Conservation (phyloP, 2,888 invertebrate genomes). For the Nebria brevicollis region DNA sequence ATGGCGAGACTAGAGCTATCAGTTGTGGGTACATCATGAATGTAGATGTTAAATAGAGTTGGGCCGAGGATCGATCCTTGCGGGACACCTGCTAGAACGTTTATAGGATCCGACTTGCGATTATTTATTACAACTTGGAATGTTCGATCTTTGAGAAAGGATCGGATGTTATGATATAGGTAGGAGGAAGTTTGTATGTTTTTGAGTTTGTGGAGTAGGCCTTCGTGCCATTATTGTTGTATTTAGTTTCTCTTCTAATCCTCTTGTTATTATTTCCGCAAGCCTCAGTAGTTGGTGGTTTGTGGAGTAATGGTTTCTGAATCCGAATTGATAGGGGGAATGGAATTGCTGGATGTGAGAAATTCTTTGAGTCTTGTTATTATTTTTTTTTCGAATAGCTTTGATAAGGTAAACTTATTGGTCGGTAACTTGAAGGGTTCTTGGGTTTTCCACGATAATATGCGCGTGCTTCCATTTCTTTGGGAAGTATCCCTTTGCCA, state of each 20-base stretch:
- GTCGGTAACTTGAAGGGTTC: conserved; percentile 19
- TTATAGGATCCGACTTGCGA: background rate
- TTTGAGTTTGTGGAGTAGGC: background rate
- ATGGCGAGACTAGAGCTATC: no score
- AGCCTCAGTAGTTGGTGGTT: background rate
- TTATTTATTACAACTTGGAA: background rate
- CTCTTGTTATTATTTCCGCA: background rate
- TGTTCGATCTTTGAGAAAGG: conserved; percentile 12
- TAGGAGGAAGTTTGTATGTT: background rate
- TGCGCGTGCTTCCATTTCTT: conserved; percentile 47
- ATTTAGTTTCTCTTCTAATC: background rate
- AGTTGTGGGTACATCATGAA: no score
- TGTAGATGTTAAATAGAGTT: no score
- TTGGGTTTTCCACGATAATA: conserved; percentile 3
- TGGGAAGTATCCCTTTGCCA: conserved; percentile 48
- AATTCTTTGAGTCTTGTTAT: background rate
- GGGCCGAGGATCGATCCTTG: conserved; percentile 25
- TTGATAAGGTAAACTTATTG: conserved; percentile 32
- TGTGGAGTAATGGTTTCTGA: background rate
- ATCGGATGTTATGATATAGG: background rate
- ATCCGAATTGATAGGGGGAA: background rate
- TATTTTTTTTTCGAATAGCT: background rate
- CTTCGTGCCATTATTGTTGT: conserved; percentile 10
- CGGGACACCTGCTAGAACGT: conserved; percentile 1
- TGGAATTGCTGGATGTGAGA: background rate